These are phyloP conservation scores for Nannobrachium achirus DNA, from an alignment of 2,113 vertebrate genomes.

Conservation along the genomic window DNA sequence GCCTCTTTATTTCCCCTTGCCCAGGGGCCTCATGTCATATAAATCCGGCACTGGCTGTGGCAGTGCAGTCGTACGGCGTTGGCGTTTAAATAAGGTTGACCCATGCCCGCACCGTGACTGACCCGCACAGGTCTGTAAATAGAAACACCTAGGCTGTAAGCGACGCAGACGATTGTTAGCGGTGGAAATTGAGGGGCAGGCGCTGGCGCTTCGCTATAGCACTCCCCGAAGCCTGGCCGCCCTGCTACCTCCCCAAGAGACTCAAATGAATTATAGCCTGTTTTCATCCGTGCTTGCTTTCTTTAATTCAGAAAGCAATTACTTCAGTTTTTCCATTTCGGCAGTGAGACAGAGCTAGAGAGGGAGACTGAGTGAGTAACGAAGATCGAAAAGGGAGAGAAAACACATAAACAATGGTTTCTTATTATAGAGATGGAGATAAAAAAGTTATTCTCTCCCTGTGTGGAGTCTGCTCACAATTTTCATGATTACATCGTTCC, in stretches of 20 bases:
- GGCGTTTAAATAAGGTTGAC: conserved; percentile 51
- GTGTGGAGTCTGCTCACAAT: conserved; percentile 14
- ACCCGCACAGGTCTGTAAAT: conserved; percentile 56
- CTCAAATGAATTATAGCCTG: conserved; percentile 69
- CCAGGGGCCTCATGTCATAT: no score
- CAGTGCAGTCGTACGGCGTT: conserved; percentile 39
- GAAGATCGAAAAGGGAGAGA: conserved; percentile 30
- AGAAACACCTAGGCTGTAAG: conserved; percentile 52
- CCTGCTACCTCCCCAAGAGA: conserved; percentile 51
- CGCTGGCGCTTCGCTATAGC: conserved; percentile 30
- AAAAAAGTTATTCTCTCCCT: conserved; percentile 39
- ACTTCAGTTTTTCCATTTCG: conserved; percentile 83
- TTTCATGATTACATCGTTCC: conserved; percentile 38
- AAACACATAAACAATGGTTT: conserved; percentile 63
- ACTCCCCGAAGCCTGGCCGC: conserved; percentile 43
- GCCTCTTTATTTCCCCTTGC: no score
- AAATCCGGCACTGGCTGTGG: no score
- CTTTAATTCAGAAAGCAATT: conserved; percentile 83
- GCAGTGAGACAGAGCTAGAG: conserved; percentile 44
- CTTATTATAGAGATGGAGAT: conserved; percentile 49
- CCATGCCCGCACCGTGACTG: conserved; percentile 33
- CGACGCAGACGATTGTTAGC: conserved; percentile 43
- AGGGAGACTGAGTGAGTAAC: conserved; percentile 42
- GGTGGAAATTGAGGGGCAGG: conserved; percentile 45
- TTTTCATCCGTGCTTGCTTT: conserved; percentile 72